Conservation (phyloP, 2,888 invertebrate species). For the Agrilus mali region DNA sequence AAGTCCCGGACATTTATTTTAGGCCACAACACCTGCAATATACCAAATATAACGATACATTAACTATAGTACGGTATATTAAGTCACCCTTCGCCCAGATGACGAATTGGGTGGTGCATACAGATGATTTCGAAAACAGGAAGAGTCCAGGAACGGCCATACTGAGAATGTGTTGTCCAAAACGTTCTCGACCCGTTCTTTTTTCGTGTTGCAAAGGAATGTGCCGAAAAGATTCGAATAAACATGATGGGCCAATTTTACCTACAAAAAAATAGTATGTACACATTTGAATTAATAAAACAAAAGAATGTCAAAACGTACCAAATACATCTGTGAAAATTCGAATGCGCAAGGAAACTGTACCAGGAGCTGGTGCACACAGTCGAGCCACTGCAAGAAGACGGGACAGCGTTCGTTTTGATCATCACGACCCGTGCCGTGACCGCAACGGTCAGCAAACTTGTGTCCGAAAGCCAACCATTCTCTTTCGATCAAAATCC, state of each 20-base stretch:
- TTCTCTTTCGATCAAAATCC: slow-evolving; percentile 84
- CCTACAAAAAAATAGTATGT: slow-evolving; percentile 41
- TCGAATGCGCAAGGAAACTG: slow-evolving; percentile 93
- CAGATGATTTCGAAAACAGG: slow-evolving; percentile 75
- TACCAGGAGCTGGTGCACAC: slow-evolving; percentile 78
- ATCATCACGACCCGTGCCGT: slow-evolving; percentile 69
- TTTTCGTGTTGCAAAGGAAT: slow-evolving; percentile 80
- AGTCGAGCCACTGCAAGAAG: slow-evolving; percentile 96
- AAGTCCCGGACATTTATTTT: slow-evolving; percentile 74
- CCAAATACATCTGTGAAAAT: slow-evolving; percentile 87
- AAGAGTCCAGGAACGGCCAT: slow-evolving; percentile 73
- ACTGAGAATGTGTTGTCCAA: slow-evolving; percentile 66
- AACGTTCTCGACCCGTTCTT: slow-evolving; percentile 55
- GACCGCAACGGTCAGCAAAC: slow-evolving; percentile 90
- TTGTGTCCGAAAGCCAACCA: slow-evolving; percentile 99
- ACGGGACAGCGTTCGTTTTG: slow-evolving; percentile 94
- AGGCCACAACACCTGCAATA: slow-evolving; percentile 68
- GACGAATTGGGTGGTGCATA: slow-evolving; percentile 43
- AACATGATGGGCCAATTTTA: slow-evolving; percentile 88
- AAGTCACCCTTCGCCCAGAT: not conserved
- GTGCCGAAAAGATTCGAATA: slow-evolving; percentile 96
- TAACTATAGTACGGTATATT: not conserved
- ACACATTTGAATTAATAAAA: not conserved
- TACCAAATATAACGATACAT: not conserved
- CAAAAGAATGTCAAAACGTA: slow-evolving; percentile 36